A percentile compares a stretch with the other conserved stretches of the same genome.
phyloP scores from a whole-genome alignment of 2,888 invertebrate genomes.

The Scrobipalpa costella region DNA sequence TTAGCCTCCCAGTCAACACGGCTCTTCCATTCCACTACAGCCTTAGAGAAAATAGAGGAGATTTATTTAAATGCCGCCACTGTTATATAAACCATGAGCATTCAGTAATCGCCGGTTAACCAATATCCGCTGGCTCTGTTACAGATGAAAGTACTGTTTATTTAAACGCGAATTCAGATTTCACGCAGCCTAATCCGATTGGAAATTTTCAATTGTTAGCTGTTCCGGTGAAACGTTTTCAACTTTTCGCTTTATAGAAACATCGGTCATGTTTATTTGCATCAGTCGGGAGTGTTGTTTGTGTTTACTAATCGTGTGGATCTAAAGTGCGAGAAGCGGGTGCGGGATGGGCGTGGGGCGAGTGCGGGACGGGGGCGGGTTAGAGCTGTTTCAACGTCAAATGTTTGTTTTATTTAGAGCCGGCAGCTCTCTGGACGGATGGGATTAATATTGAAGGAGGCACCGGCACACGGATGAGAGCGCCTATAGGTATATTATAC shows the following conservation, averaged over 20 bases:
- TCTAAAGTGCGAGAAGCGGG: not conserved
- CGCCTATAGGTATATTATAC: not conserved
- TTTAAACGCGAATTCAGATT: not conserved
- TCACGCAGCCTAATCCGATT: not conserved
- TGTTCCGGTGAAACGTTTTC: not conserved
- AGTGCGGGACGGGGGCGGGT: not conserved
- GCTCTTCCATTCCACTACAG: no score
- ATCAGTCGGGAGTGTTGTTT: not conserved
- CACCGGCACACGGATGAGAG: not conserved
- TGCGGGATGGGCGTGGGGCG: not conserved
- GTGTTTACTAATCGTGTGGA: not conserved
- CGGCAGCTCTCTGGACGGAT: conserved; percentile 2
- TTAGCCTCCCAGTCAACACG: no score
- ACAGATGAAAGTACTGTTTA: not conserved
- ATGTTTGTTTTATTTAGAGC: conserved; percentile 7
- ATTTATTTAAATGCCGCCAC: not conserved
- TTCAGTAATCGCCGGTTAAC: no score
- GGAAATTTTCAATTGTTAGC: not conserved
- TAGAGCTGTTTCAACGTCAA: not conserved
- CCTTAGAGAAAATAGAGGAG: no score
- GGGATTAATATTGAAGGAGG: conserved; percentile 3
- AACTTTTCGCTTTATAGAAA: not conserved
- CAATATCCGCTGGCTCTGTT: no score
- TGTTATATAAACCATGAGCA: not conserved
- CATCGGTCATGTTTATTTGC: conserved; percentile 7